Conservation (phyloP, 92 coral and sea anemone genomes). For the Virgularia gustaviana region DNA sequence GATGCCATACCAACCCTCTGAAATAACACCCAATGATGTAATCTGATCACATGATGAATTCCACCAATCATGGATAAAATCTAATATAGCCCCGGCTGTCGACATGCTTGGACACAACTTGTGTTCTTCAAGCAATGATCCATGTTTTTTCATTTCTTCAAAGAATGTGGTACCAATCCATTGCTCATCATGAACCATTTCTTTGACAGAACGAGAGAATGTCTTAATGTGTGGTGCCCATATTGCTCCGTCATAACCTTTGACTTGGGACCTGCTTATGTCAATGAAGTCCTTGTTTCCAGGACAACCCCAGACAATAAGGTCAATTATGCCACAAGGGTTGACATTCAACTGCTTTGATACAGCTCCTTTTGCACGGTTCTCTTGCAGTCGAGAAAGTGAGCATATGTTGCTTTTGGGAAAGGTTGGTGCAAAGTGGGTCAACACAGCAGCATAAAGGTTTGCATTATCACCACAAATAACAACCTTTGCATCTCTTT, state of each 20-base stretch:
- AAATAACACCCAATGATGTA: slow-evolving; percentile 77
- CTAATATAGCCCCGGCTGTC: slow-evolving; percentile 66
- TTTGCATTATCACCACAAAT: slow-evolving; percentile 74
- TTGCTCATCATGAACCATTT: slow-evolving; percentile 95
- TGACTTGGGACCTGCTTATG: slow-evolving; percentile 70
- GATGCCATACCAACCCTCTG: slow-evolving; percentile 87
- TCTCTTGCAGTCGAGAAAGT: slow-evolving; percentile 78
- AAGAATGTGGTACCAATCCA: slow-evolving; percentile 81
- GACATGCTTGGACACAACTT: slow-evolving; percentile 53
- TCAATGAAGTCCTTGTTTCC: slow-evolving; percentile 63
- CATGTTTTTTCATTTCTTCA: slow-evolving; percentile 59
- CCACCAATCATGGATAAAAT: slow-evolving; percentile 71
- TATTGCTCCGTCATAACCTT: slow-evolving; percentile 95
- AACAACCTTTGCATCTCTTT: slow-evolving; percentile 74
- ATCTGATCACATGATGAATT: slow-evolving; percentile 62
- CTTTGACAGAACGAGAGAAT: slow-evolving; percentile 81
- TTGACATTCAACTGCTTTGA: slow-evolving; percentile 82
- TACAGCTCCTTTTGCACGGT: slow-evolving; percentile 76
- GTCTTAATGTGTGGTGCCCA: slow-evolving; percentile 96
- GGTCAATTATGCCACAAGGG: slow-evolving; percentile 79
- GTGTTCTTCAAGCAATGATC: slow-evolving; percentile 35
- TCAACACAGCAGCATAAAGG: slow-evolving; percentile 63
- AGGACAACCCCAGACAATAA: slow-evolving; percentile 85
- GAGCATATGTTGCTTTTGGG: slow-evolving; percentile 78
- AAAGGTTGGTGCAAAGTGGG: slow-evolving; percentile 85